Conservation (phyloP, 2,797 vertebrate species). For the Cichlasoma orientale region DNA sequence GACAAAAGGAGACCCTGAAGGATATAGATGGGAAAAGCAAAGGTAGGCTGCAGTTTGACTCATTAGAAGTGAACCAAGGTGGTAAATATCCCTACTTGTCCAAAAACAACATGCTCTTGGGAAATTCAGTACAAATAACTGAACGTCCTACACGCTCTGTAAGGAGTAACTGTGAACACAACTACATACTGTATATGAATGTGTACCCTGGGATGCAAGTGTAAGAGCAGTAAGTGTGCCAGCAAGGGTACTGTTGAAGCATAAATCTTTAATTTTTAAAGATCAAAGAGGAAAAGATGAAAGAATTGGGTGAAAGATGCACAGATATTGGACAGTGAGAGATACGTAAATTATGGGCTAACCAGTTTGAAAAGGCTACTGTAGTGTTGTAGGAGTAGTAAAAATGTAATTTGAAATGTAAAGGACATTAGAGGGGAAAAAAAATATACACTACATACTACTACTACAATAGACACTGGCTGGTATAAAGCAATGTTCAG, state of each 20-base stretch:
- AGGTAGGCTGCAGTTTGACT: constrained; percentile 12
- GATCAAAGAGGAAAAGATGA: background rate
- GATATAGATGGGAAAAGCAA: constrained; percentile 19
- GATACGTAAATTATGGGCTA: background rate
- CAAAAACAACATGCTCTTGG: constrained; percentile 23
- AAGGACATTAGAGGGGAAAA: background rate
- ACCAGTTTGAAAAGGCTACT: background rate
- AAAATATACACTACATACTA: no score
- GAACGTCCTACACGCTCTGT: background rate
- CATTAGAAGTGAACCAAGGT: constrained; percentile 24
- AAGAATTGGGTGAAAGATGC: background rate
- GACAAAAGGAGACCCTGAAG: constrained; percentile 37
- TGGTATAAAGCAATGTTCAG: no score
- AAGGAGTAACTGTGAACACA: background rate
- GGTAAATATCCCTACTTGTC: constrained; percentile 30
- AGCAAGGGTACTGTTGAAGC: background rate
- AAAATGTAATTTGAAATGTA: background rate
- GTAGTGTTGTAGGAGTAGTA: background rate
- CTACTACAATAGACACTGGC: no score
- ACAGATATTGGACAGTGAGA: background rate
- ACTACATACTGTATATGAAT: background rate
- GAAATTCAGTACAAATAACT: background rate
- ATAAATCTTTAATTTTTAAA: background rate
- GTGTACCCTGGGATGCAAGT: background rate
- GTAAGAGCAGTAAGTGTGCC: background rate